Percentiles rank a stretch among this genome's conserved stretches.
These are phyloP conservation scores for Chymomyza costata DNA, from an alignment of 1,140 invertebrate species.

Conservation along the genomic window DNA sequence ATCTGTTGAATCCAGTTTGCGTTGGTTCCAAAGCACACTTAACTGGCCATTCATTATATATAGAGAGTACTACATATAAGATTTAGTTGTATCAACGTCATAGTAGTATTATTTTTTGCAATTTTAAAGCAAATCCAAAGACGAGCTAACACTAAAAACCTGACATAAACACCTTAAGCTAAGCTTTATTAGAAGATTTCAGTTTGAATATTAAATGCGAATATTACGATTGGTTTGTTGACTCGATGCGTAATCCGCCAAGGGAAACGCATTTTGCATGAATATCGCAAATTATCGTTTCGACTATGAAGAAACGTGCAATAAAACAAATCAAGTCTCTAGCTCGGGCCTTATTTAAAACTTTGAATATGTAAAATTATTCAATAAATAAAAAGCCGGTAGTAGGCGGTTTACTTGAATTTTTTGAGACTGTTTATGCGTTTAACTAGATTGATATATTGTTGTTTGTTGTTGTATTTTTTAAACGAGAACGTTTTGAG, in stretches of 20 bases:
- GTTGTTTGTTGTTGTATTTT: no score
- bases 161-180: neutral
- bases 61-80: no score
- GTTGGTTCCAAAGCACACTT: no score
- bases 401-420: neutral
- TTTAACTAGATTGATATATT: no score
- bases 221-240: constrained; percentile 3
- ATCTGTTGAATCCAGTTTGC: no score
- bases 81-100: no score
- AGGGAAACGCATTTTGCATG: constrained; percentile 11
- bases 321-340: neutral
- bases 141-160: neutral
- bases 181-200: constrained; percentile 7
- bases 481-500: no score
- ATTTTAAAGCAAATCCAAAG: no score
- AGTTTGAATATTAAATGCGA: constrained; percentile 2
- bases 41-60: no score
- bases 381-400: constrained; percentile 6
- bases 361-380: constrained; percentile 9
- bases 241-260: neutral
- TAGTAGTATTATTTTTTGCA: no score
- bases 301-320: neutral
- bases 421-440: constrained; percentile 5
- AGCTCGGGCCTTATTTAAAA: neutral
- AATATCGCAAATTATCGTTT: constrained; percentile 3